A percentile compares a stretch with the other conserved stretches of the same genome.
phyloP scores from a whole-genome alignment of 2,113 vertebrate genomes.

The Oxygymnocypris stewartii region DNA sequence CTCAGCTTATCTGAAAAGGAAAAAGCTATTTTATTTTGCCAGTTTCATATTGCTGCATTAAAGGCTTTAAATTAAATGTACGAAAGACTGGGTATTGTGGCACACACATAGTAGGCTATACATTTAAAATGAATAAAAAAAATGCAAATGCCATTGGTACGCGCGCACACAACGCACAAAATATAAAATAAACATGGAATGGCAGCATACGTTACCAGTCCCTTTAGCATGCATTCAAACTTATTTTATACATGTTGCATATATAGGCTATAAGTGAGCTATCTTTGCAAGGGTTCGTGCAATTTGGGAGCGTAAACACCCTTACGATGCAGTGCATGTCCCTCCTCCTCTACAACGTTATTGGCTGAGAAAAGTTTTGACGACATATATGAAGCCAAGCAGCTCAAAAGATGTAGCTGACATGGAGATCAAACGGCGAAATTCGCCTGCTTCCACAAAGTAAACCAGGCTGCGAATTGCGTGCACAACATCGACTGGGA shows the following conservation, averaged over 20 bases:
- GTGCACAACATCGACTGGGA: slow-evolving; percentile 47
- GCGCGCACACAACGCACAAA: background rate
- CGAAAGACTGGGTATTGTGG: background rate
- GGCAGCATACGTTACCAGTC: background rate
- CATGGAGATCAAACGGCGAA: slow-evolving; percentile 80
- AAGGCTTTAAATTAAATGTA: background rate
- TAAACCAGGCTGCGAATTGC: slow-evolving; percentile 37
- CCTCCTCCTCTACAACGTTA: slow-evolving; percentile 70
- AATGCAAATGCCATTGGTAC: background rate
- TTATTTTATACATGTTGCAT: slow-evolving; percentile 43
- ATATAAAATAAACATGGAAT: background rate
- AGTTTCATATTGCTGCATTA: background rate
- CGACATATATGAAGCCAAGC: slow-evolving; percentile 89
- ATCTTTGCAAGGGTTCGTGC: slow-evolving; percentile 71
- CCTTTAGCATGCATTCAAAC: slow-evolving; percentile 33
- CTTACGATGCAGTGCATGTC: slow-evolving; percentile 71
- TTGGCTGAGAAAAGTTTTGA: slow-evolving; percentile 80
- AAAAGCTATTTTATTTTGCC: background rate
- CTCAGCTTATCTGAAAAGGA: background rate
- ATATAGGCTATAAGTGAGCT: slow-evolving; percentile 64
- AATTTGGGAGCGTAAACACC: slow-evolving; percentile 81
- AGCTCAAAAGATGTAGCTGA: slow-evolving; percentile 86
- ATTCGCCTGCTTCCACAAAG: slow-evolving; percentile 63
- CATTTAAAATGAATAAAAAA: background rate
- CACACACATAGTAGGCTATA: no score